Evolutionary conservation across 1,140 invertebrate species (phyloP), one percentile per base, ranked within the genome.

Genomic region (Charaxes varanes): DNA sequence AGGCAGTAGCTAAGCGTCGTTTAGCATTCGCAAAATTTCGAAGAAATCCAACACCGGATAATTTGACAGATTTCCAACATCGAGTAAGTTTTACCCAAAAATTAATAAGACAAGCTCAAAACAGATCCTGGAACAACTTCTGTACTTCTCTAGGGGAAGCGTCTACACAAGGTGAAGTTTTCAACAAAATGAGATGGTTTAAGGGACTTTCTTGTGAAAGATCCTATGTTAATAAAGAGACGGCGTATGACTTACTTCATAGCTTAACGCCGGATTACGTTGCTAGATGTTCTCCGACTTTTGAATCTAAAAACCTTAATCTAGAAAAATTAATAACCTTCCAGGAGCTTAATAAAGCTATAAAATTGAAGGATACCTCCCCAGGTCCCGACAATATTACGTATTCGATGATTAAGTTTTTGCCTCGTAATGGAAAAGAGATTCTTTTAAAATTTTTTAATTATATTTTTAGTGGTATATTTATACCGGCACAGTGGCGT

Each of bases 11-110:
- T 4, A 11, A 54, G 14, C 17, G 59, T 6, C 40, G 65, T 12
- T 19, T 62, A 23, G 62, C 62, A 6, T 14, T 69, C 1, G 24
- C 15, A 6, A 30, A 30, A 3, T 58, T 68, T 15, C 32, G 58
- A 7, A 14, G 35, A 6, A 68, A 64, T 16, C 64, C 56, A 0
- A 63, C 53, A 1, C 53, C 62, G 11, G n/a, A 51, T 12, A 65
- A 66, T 35, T 40, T 66, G 27, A 14, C 14, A 19, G 28, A 12
- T 6, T 41, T 63, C 6, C 19, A 56, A 41, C 12, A 40, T 8
- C 53, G 52, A 24, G 18, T 48, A 14, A 21, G 28, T 12, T 13
- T 24, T 23, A 13, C 44, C 6, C 23, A 40, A 40, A 47, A 18
- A 22, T 22, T 18, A 6, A 37, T 38, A n/a, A 27, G 34, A 1